These are phyloP conservation scores for Macrosteles quadrilineatus DNA, from an alignment of 1,140 invertebrate species.

Conservation along the genomic window DNA sequence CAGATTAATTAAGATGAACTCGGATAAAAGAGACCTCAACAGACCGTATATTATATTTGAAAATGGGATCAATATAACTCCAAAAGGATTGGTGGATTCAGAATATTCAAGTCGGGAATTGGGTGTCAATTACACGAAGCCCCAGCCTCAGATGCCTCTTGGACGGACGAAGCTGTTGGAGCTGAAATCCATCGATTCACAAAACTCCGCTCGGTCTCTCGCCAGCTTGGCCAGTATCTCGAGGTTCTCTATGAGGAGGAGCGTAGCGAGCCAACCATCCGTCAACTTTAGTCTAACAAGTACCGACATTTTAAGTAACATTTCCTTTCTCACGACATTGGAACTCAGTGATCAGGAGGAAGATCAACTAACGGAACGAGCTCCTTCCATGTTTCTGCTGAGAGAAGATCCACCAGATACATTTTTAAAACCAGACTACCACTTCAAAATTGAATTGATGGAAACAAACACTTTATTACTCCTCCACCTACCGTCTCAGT, in stretches of 20 bases:
- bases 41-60: neutral
- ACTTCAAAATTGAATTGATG: conserved; percentile 1
- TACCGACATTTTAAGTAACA: neutral
- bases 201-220: neutral
- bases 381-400: neutral
- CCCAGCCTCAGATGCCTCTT: neutral
- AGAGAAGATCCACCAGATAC: conserved; percentile 7
- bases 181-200: neutral
- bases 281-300: neutral
- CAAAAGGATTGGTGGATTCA: neutral
- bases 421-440: too few relatives aligned
- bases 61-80: neutral
- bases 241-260: neutral
- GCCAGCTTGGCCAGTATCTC: neutral
- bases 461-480: neutral
- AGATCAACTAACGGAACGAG: neutral
- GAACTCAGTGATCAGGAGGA: neutral
- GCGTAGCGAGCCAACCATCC: neutral
- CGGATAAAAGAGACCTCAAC: too few relatives aligned
- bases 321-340: neutral
- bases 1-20: too few relatives aligned
- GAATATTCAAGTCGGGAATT: neutral
- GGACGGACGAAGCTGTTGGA: neutral
- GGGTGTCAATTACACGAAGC: neutral
- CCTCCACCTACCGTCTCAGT: neutral